These are phyloP conservation scores for Syngnathus rostellatus DNA, from an alignment of 2,797 vertebrate genomes.

Conservation along the genomic window DNA sequence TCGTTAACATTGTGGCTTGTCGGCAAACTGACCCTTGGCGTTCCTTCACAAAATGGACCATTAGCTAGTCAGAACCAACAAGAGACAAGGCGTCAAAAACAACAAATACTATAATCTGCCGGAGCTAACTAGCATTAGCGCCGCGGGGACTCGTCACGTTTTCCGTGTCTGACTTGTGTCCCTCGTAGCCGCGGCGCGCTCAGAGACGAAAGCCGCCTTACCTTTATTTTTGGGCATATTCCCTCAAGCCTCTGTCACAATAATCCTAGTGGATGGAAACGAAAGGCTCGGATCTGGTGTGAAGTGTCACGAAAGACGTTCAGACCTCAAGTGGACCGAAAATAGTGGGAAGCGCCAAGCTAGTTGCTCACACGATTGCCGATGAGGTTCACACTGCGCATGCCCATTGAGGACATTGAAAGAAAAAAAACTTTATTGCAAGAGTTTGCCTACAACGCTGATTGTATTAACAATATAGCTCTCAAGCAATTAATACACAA, in stretches of 20 bases:
- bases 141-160: conserved; percentile 51
- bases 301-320: conserved; percentile 4
- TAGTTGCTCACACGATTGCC: conserved; percentile 13
- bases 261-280: conserved; percentile 14
- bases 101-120: background rate
- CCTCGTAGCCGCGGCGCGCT: conserved; percentile 21
- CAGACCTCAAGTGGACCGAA: conserved; percentile 2
- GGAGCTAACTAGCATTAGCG: conserved; percentile 48
- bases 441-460: too few species aligned
- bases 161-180: conserved; percentile 35
- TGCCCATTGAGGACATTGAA: conserved; percentile 14
- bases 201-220: conserved; percentile 17
- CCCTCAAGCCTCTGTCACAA: conserved; percentile 30
- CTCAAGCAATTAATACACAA: too few species aligned
- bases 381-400: conserved; percentile 32
- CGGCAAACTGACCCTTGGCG: too few species aligned
- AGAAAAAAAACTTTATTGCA: conserved; percentile 1
- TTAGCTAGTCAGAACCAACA: background rate
- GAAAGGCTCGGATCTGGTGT: conserved; percentile 10
- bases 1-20: background rate
- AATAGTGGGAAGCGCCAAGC: background rate
- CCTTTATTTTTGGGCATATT: conserved; percentile 79
- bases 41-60: fast-evolving
- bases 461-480: too few species aligned
- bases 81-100: fast-evolving